Percentiles rank a stretch among this genome's conserved stretches.
Evolutionary conservation across 2,888 invertebrate genomes (phyloP).

Genomic region (Tortricodes alternella): DNA sequence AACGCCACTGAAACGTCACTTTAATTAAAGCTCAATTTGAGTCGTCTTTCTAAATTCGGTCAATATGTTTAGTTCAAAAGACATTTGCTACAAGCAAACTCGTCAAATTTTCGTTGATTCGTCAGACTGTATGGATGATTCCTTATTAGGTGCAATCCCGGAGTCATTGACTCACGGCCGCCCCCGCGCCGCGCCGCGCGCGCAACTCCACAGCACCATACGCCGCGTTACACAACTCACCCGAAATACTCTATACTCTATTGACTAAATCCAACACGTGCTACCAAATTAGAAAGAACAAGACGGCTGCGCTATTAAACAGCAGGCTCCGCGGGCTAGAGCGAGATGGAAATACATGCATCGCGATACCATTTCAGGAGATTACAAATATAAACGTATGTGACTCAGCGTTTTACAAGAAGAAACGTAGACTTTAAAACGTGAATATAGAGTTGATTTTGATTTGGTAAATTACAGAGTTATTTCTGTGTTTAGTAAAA

Average conservation of each 20-base stretch:
- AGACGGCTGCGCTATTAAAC: constrained; percentile 37
- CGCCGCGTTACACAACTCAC: constrained; percentile 41
- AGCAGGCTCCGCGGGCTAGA: constrained; percentile 37
- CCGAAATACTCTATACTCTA: constrained; percentile 59
- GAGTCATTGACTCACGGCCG: constrained; percentile 27
- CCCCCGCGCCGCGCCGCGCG: constrained; percentile 1
- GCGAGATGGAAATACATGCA: constrained; percentile 54
- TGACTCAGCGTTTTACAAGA: constrained; percentile 42
- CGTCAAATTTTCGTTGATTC: background rate
- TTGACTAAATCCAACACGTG: constrained; percentile 56
- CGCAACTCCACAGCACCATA: constrained; percentile 32
- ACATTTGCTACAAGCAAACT: background rate
- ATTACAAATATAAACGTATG: constrained; percentile 27
- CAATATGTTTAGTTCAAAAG: too few species aligned
- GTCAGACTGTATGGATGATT: background rate
- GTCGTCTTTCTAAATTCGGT: too few species aligned
- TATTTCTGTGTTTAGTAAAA: constrained; percentile 63
- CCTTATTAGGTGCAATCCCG: constrained; percentile 21
- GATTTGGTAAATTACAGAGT: constrained; percentile 36
- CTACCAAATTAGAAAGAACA: constrained; percentile 49
- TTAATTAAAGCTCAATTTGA: too few species aligned
- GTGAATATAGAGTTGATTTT: constrained; percentile 35
- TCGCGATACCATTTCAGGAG: constrained; percentile 71
- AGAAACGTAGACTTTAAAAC: constrained; percentile 36
- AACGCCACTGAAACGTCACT: too few species aligned